phyloP scores from a whole-genome alignment of 2,113 vertebrate species.

The Scomber scombrus region DNA sequence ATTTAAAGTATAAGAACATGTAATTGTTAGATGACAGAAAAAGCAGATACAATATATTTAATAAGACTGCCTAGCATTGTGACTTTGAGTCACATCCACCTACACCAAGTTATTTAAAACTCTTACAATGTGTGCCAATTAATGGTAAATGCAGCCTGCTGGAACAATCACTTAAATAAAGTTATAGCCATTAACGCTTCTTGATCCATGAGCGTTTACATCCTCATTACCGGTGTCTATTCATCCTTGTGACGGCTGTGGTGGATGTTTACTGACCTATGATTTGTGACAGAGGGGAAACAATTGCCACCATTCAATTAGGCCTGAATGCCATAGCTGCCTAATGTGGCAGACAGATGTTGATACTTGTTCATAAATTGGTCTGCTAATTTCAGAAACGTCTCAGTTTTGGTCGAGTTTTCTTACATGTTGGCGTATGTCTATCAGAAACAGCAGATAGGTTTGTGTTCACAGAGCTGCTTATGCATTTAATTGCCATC shows the following conservation, averaged over 20 bases:
- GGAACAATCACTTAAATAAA: slow-evolving; percentile 51
- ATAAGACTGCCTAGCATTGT: neutral
- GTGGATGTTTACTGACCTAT: slow-evolving; percentile 61
- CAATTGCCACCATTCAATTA: slow-evolving; percentile 50
- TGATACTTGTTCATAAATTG: slow-evolving; percentile 19
- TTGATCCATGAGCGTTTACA: slow-evolving; percentile 50
- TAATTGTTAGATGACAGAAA: neutral
- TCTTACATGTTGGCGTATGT: neutral
- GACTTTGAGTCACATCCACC: slow-evolving; percentile 13
- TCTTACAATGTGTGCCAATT: slow-evolving; percentile 34
- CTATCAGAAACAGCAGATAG: neutral
- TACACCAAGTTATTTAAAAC: slow-evolving; percentile 28
- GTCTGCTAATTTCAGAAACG: slow-evolving; percentile 4
- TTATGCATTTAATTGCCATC: too few relatives aligned
- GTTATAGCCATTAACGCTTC: slow-evolving; percentile 46
- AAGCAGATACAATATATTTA: neutral
- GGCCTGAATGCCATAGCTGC: neutral
- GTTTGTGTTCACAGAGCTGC: neutral
- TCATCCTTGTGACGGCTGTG: slow-evolving; percentile 55
- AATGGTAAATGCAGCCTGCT: slow-evolving; percentile 32
- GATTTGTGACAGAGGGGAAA: slow-evolving; percentile 44
- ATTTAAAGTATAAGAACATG: neutral
- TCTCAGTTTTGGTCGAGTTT: neutral
- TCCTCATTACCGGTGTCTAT: slow-evolving; percentile 68
- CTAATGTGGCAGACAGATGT: slow-evolving; percentile 13